Conservation (phyloP, 2,888 invertebrate species). For the Orthosia incerta region DNA sequence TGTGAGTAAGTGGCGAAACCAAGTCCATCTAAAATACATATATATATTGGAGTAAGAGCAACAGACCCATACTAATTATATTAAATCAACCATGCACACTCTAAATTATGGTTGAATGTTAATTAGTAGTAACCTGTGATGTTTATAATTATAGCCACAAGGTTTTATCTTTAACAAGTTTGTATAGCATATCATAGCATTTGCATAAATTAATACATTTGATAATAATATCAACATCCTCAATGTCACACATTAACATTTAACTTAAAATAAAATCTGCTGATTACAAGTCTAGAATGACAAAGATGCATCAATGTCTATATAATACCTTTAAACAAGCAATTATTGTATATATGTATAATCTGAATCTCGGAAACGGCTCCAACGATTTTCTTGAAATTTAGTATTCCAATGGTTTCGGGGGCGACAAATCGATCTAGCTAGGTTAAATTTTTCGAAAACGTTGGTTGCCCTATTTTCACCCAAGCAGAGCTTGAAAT, state of each 20-base stretch:
- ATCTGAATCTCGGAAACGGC: too few relatives aligned
- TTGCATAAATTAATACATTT: conserved; percentile 1
- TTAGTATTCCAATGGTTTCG: too few relatives aligned
- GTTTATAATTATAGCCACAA: conserved; percentile 33
- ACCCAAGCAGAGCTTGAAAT: too few relatives aligned
- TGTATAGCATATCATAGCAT: neutral
- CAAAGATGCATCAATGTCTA: conserved; percentile 13
- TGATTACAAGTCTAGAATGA: neutral
- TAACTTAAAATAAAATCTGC: neutral
- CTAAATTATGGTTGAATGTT: conserved; percentile 35
- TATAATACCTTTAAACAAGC: too few relatives aligned
- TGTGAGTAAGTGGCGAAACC: too few relatives aligned
- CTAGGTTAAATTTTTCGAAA: too few relatives aligned
- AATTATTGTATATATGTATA: too few relatives aligned
- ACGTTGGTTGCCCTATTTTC: too few relatives aligned
- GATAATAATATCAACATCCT: conserved; percentile 23
- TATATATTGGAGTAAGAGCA: neutral
- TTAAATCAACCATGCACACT: conserved; percentile 21
- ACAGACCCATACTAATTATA: conserved; percentile 27
- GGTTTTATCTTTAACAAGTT: conserved; percentile 22
- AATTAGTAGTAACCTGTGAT: conserved; percentile 22
- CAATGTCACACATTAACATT: conserved; percentile 36
- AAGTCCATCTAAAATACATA: conserved; percentile 2
- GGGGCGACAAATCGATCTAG: too few relatives aligned
- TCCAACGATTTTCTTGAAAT: too few relatives aligned